Conservation (phyloP, 1,140 invertebrate genomes). For the Homarus americanus region DNA sequence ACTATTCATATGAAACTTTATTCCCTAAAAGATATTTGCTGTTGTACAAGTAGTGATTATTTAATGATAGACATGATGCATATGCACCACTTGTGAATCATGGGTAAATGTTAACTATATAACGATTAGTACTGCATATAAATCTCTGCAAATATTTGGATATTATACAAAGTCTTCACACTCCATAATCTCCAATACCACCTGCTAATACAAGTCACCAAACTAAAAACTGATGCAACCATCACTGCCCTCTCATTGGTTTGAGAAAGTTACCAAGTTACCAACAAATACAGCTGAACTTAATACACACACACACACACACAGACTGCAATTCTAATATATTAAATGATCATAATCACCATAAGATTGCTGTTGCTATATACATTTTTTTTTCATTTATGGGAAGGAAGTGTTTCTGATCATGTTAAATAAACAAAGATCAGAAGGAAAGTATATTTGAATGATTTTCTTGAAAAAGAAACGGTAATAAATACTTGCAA, state of each 20-base stretch:
- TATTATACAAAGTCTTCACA: conserved; percentile 17
- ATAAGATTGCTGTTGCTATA: too few relatives aligned
- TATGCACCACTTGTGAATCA: conserved; percentile 22
- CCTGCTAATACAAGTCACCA: not conserved
- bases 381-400: too few relatives aligned
- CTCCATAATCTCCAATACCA: conserved; percentile 8
- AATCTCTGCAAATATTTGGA: conserved; percentile 29
- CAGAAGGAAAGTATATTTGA: too few relatives aligned
- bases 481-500: too few relatives aligned
- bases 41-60: conserved; percentile 39
- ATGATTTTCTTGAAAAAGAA: too few relatives aligned
- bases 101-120: conserved; percentile 16
- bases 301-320: conserved; percentile 15
- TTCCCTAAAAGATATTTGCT: conserved; percentile 46
- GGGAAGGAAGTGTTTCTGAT: too few relatives aligned
- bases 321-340: not conserved
- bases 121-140: conserved; percentile 37
- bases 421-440: too few relatives aligned
- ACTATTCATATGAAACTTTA: conserved; percentile 29
- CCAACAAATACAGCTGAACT: not conserved
- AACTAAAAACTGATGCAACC: not conserved
- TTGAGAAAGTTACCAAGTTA: not conserved
- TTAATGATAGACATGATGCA: not conserved
- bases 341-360: too few relatives aligned
- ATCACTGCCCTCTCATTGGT: not conserved